These are phyloP conservation scores for Leptodirus hochenwartii DNA, from an alignment of 2,888 invertebrate genomes.

Conservation along the genomic window DNA sequence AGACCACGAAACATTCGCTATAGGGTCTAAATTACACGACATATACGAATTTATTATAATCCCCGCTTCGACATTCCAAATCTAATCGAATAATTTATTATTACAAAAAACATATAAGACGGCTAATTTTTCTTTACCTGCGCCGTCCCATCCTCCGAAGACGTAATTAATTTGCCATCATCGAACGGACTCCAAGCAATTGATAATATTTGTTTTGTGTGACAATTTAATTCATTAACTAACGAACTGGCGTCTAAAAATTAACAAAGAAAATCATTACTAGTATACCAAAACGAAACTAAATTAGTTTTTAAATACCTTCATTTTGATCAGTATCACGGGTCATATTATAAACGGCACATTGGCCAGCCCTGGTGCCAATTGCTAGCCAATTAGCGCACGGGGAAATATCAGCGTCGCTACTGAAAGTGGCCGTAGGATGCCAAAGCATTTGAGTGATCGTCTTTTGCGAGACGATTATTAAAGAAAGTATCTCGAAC, in stretches of 20 bases:
- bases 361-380: too few relatives aligned
- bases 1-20: conserved; percentile 45
- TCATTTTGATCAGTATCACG: too few relatives aligned
- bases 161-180: conserved; percentile 35
- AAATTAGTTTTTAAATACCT: too few relatives aligned
- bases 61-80: conserved; percentile 41
- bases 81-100: conserved; percentile 23
- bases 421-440: too few relatives aligned
- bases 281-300: too few relatives aligned
- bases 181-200: conserved; percentile 21
- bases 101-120: not conserved
- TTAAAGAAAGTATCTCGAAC: not conserved
- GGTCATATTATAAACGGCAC: too few relatives aligned
- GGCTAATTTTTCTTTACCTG: conserved; percentile 31
- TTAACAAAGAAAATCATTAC: not conserved
- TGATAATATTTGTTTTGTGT: conserved; percentile 11
- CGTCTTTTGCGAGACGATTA: not conserved
- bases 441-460: conserved; percentile 1
- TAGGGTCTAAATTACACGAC: conserved; percentile 33
- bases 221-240: conserved; percentile 12
- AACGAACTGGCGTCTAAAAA: not conserved
- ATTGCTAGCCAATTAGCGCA: too few relatives aligned
- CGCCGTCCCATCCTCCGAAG: conserved; percentile 48
- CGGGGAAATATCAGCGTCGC: too few relatives aligned
- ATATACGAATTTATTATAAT: conserved; percentile 38